phyloP scores from a whole-genome alignment of 2,113 vertebrate genomes.

The Phaethornis superciliosus region DNA sequence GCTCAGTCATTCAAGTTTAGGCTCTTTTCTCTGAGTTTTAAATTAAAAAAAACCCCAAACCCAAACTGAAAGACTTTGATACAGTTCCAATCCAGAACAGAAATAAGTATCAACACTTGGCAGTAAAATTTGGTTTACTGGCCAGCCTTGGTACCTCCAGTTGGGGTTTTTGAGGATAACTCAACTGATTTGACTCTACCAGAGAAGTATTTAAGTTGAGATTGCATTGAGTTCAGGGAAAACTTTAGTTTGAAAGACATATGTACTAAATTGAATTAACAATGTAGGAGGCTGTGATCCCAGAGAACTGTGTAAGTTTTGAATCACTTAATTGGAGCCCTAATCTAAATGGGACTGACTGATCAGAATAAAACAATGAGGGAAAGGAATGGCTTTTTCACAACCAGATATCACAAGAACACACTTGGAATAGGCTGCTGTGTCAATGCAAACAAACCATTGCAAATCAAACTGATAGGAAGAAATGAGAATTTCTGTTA shows the following conservation, averaged over 20 bases:
- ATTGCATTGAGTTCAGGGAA: neutral
- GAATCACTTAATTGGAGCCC: neutral
- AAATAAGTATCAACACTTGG: neutral
- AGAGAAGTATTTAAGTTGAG: neutral
- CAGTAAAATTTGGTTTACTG: neutral
- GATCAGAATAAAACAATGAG: neutral
- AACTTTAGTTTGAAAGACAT: neutral
- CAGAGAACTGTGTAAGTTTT: neutral
- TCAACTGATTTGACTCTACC: neutral
- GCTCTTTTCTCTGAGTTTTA: neutral
- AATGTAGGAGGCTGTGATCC: neutral
- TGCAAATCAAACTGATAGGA: neutral
- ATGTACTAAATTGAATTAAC: neutral
- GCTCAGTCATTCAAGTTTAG: neutral
- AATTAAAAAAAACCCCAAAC: neutral
- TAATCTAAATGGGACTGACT: neutral
- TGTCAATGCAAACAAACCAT: neutral
- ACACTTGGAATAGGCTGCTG: neutral
- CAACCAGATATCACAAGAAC: neutral
- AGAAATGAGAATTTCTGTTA: neutral
- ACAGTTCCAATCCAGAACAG: neutral
- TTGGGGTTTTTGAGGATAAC: neutral
- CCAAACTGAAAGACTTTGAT: neutral
- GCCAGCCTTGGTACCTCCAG: neutral
- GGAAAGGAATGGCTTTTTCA: neutral